A percentile compares a stretch with the other conserved stretches of the same genome.
Conservation (phyloP, 1,140 invertebrate genomes). For the Drosophila pectinifera region DNA sequence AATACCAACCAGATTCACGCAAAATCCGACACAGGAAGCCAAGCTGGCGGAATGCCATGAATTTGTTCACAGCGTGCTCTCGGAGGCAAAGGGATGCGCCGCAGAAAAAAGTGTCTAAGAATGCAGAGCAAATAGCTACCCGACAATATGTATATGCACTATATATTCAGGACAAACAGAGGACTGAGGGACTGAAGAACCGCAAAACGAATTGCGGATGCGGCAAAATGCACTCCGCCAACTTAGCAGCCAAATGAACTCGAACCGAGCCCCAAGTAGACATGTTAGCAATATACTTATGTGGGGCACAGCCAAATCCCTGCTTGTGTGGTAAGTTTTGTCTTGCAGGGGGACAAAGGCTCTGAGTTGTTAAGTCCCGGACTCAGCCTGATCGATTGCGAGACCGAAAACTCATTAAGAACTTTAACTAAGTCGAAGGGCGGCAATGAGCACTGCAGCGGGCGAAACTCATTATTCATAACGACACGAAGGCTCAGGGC, state of each 20-base stretch:
- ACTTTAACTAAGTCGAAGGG: slow-evolving; percentile 77
- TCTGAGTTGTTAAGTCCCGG: slow-evolving; percentile 54
- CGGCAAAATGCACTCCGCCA: slow-evolving; percentile 73
- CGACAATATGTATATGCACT: slow-evolving; percentile 55
- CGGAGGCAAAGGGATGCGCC: not conserved
- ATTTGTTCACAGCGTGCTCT: slow-evolving; percentile 52
- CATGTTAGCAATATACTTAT: slow-evolving; percentile 23
- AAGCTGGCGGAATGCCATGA: slow-evolving; percentile 55
- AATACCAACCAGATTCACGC: slow-evolving; percentile 29
- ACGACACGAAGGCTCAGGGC: slow-evolving; percentile 35
- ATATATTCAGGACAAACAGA: slow-evolving; percentile 44
- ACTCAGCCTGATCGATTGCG: slow-evolving; percentile 69
- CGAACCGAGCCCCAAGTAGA: slow-evolving; percentile 35
- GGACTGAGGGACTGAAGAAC: slow-evolving; percentile 35
- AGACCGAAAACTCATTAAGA: slow-evolving; percentile 77
- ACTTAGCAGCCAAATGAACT: slow-evolving; percentile 79
- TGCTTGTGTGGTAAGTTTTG: slow-evolving; percentile 19
- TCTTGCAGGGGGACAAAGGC: slow-evolving; percentile 53
- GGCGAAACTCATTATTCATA: slow-evolving; percentile 73
- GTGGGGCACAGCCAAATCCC: slow-evolving; percentile 14
- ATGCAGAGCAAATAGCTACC: slow-evolving; percentile 51
- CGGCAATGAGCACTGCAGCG: slow-evolving; percentile 26
- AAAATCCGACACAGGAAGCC: slow-evolving; percentile 18
- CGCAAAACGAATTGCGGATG: slow-evolving; percentile 75
- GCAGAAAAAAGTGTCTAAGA: slow-evolving; percentile 25